Conservation (phyloP, 1,140 invertebrate genomes). For the Drosophila tani region DNA sequence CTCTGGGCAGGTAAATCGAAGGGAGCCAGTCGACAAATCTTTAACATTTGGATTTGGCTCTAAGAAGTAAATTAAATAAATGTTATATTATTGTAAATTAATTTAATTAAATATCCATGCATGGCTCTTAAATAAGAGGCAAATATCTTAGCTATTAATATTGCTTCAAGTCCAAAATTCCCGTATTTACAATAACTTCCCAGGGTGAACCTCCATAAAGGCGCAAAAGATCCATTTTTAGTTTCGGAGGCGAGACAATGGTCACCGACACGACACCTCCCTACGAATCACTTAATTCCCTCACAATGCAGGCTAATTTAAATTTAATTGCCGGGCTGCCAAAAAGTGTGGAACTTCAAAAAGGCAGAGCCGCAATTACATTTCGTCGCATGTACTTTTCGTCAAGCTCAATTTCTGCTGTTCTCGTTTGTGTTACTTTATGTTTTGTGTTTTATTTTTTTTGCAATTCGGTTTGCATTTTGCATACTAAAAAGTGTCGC, state of each 20-base stretch:
- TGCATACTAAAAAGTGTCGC: slow-evolving; percentile 62
- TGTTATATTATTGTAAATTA: too few relatives aligned
- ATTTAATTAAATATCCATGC: too few relatives aligned
- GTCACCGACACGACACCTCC: slow-evolving; percentile 39
- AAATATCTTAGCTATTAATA: not conserved
- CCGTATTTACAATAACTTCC: not conserved
- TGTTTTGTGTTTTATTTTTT: slow-evolving; percentile 8
- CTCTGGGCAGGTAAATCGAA: not conserved
- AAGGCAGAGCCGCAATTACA: slow-evolving; percentile 35
- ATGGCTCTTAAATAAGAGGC: too few relatives aligned
- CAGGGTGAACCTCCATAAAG: not conserved
- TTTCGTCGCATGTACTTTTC: slow-evolving; percentile 10
- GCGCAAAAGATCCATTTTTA: slow-evolving; percentile 16
- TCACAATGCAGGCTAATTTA: slow-evolving; percentile 52
- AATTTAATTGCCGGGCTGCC: slow-evolving; percentile 48
- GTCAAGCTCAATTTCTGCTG: slow-evolving; percentile 30
- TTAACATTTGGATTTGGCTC: not conserved
- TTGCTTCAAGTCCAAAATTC: not conserved
- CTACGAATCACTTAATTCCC: slow-evolving; percentile 35
- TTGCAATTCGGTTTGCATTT: slow-evolving; percentile 43
- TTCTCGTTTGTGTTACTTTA: slow-evolving; percentile 34
- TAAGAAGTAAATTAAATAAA: not conserved
- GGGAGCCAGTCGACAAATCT: not conserved
- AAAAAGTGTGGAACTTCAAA: slow-evolving; percentile 48
- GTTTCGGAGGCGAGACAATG: slow-evolving; percentile 6